Conservation (phyloP, 1,140 invertebrate species). For the Bombus vancouverensis region DNA sequence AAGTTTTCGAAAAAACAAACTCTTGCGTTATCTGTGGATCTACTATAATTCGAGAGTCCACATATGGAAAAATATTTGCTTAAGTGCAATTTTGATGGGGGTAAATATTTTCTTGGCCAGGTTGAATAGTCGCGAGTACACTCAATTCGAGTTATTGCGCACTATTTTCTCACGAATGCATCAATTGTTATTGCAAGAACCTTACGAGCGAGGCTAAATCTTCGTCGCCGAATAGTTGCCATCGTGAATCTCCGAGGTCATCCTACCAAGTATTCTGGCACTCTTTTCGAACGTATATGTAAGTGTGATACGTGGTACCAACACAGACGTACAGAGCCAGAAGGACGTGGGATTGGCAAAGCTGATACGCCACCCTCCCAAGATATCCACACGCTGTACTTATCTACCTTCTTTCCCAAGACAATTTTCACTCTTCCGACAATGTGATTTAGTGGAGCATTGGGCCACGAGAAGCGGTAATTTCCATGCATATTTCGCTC, state of each 20-base stretch:
- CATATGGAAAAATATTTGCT: conserved; percentile 5
- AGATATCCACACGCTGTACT: conserved; percentile 47
- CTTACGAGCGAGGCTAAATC: not conserved
- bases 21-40: too few relatives aligned
- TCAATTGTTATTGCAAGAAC: conserved; percentile 1
- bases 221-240: conserved; percentile 21
- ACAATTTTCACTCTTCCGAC: conserved; percentile 69
- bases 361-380: conserved; percentile 52
- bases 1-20: not conserved
- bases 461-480: conserved; percentile 47
- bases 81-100: not conserved
- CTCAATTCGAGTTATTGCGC: not conserved
- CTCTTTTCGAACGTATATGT: not conserved
- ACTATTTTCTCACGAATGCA: not conserved
- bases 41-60: not conserved
- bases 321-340: not conserved
- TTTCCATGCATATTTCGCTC: conserved; percentile 60
- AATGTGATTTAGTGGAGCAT: conserved; percentile 65
- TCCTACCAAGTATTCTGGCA: conserved; percentile 50
- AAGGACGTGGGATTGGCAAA: conserved; percentile 45
- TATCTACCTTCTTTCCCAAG: conserved; percentile 63
- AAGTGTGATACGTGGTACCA: not conserved
- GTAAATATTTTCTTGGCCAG: not conserved
- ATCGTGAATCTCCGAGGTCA: conserved; percentile 34
- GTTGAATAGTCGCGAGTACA: not conserved